Percentiles rank a stretch among this genome's conserved stretches.
phyloP scores from a whole-genome alignment of 1,140 invertebrate genomes.

The Marisa cornuarietis region DNA sequence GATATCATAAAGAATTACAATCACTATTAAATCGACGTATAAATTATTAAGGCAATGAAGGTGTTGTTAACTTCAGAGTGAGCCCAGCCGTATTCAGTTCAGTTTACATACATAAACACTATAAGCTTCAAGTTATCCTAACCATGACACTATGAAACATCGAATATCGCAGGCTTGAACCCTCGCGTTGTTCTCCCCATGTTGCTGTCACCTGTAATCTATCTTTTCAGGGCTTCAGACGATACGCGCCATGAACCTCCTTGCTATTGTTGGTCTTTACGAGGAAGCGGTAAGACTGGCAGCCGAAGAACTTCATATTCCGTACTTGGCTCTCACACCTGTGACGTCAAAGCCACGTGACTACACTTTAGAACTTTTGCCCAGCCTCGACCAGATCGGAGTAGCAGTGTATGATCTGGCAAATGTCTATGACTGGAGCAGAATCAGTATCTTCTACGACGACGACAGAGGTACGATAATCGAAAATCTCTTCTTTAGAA shows the following conservation, averaged over 20 bases:
- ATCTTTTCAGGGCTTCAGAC: slow-evolving; percentile 33
- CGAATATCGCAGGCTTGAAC: no score
- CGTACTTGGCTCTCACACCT: slow-evolving; percentile 50
- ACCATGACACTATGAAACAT: no score
- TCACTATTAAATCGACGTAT: no score
- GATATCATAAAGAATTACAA: no score
- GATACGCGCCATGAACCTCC: slow-evolving; percentile 36
- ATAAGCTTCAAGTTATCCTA: no score
- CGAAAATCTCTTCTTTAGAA: no score
- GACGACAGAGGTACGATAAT: slow-evolving; percentile 43
- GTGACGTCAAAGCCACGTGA: slow-evolving; percentile 24
- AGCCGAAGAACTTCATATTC: slow-evolving; percentile 47
- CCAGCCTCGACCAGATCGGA: slow-evolving; percentile 8
- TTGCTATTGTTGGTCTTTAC: slow-evolving; percentile 52
- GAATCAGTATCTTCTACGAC: slow-evolving; percentile 58
- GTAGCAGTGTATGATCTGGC: slow-evolving; percentile 46
- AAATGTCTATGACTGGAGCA: slow-evolving; percentile 47
- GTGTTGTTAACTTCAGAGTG: no score
- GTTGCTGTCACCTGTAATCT: not conserved
- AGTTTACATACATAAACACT: no score
- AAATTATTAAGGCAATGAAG: no score
- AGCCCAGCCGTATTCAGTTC: no score
- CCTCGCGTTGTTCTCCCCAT: no score
- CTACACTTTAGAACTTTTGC: slow-evolving; percentile 19
- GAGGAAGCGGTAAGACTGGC: slow-evolving; percentile 46